Conservation (phyloP, 2,888 invertebrate species). For the Agonopterix arenella region DNA sequence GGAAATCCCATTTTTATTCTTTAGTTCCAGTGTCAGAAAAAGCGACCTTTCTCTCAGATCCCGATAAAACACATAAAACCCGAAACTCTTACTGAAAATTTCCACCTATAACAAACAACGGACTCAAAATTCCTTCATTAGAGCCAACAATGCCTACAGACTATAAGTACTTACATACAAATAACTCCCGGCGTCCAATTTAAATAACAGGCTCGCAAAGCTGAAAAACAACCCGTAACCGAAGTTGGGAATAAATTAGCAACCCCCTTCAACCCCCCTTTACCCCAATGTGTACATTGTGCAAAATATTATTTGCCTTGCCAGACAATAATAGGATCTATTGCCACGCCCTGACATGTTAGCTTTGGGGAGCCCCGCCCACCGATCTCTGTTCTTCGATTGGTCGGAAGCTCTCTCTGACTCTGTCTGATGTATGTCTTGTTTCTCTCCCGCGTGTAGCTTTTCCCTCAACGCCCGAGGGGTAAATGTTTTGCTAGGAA, state of each 20-base stretch:
- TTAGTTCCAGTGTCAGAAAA: too few species aligned
- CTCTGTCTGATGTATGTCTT: conserved; percentile 26
- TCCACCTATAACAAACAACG: conserved; percentile 11
- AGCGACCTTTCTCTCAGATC: too few species aligned
- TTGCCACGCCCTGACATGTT: conserved; percentile 76
- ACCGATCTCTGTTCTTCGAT: conserved; percentile 30
- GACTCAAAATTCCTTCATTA: conserved; percentile 64
- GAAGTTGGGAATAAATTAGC: conserved; percentile 77
- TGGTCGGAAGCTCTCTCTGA: conserved; percentile 37
- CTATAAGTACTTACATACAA: conserved; percentile 50
- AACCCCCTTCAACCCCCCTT: conserved; percentile 51
- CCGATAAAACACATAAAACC: background rate
- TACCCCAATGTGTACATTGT: conserved; percentile 82
- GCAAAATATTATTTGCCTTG: conserved; percentile 85
- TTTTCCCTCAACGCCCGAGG: conserved; percentile 73
- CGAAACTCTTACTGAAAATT: conserved; percentile 4
- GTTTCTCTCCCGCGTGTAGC: conserved; percentile 53
- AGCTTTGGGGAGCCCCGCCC: conserved; percentile 69
- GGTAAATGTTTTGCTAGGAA: conserved; percentile 76
- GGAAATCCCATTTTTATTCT: too few species aligned
- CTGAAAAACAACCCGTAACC: conserved; percentile 77
- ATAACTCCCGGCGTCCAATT: conserved; percentile 71
- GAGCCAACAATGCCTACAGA: conserved; percentile 58
- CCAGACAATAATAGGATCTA: conserved; percentile 78
- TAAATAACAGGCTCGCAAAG: conserved; percentile 76